These are phyloP conservation scores for Momotus momota DNA, from an alignment of 2,797 vertebrate genomes.

Conservation along the genomic window DNA sequence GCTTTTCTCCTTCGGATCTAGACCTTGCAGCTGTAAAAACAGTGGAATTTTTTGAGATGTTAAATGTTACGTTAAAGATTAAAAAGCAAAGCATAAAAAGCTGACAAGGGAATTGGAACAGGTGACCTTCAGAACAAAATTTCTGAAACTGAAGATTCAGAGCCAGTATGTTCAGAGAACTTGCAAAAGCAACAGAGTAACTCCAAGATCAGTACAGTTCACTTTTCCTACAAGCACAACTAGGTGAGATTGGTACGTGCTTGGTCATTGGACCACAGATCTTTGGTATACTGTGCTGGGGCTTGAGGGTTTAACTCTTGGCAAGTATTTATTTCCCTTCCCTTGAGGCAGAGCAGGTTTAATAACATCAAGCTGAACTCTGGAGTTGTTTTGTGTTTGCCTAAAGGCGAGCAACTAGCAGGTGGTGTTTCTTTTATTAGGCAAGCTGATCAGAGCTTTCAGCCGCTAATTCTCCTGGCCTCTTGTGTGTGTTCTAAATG, in stretches of 20 bases:
- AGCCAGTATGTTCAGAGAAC: not conserved
- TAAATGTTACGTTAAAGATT: not conserved
- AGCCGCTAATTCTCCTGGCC: not conserved
- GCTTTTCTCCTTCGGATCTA: not conserved
- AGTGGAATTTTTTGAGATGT: not conserved
- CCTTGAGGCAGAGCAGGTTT: not conserved
- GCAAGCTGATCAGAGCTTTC: not conserved
- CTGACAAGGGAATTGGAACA: not conserved
- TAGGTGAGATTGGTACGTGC: not conserved
- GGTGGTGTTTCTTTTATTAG: not conserved
- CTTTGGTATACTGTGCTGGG: not conserved
- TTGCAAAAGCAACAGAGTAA: not conserved
- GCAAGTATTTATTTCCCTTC: not conserved
- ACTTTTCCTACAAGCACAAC: not conserved
- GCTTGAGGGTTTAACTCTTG: not conserved
- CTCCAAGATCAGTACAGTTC: not conserved
- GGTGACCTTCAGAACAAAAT: not conserved
- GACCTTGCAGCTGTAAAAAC: not conserved
- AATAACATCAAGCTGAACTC: not conserved
- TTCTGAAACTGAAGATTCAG: not conserved
- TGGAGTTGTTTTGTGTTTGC: not conserved
- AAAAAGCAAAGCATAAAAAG: slow-evolving; percentile 23
- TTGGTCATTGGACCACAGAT: not conserved
- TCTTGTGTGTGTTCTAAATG: not conserved
- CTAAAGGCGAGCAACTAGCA: not conserved